Evolutionary conservation across 2,797 vertebrate species (phyloP), one percentile per base, ranked within the genome.

Genomic region (Danio tinwini): DNA sequence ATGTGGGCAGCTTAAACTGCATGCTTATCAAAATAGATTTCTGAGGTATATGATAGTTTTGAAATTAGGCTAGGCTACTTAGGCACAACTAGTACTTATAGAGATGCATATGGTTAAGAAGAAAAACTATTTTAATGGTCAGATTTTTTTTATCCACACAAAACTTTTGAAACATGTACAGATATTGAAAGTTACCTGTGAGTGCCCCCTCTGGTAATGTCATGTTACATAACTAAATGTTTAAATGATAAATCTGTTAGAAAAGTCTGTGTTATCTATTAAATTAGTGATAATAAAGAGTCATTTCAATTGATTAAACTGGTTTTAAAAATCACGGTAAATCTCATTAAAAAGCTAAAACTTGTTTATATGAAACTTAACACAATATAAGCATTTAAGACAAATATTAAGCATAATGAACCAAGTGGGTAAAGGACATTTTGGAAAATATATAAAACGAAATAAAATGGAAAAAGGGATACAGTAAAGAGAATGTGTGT

Each of bases 171-270:
- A 63, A 21, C 39, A 53, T 42, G 59, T 64, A 65, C 58, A 50
- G 16, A 10, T 40, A n/a, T 11, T 7, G 29, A 74, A 62, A 64
- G 40, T 17, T 55, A 64, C 17, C 8, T 39, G 29, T 8, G 49
- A 55, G 49, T 42, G 50, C 74, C 74, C 39, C 55, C 74, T 76
- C 12, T 76, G n/a, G n/a, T 61, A 76, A 29, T 52, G 74, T 53
- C n/a, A 13, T 12, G 6, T 37, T 65, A 7, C 17, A 76, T 65
- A 47, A 39, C n/a, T n/a, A n/a, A n/a, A n/a, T n/a, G n/a, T n/a
- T n/a, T n/a, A n/a, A n/a, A n/a, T n/a, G n/a, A n/a, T n/a, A n/a
- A n/a, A n/a, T n/a, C n/a, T n/a, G n/a, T n/a, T n/a, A n/a, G n/a
- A n/a, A n/a, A n/a, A n/a, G n/a, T n/a, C n/a, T n/a, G n/a, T n/a